Evolutionary conservation across 2,888 invertebrate genomes (phyloP).

Genomic region (Frankliniella fusca): DNA sequence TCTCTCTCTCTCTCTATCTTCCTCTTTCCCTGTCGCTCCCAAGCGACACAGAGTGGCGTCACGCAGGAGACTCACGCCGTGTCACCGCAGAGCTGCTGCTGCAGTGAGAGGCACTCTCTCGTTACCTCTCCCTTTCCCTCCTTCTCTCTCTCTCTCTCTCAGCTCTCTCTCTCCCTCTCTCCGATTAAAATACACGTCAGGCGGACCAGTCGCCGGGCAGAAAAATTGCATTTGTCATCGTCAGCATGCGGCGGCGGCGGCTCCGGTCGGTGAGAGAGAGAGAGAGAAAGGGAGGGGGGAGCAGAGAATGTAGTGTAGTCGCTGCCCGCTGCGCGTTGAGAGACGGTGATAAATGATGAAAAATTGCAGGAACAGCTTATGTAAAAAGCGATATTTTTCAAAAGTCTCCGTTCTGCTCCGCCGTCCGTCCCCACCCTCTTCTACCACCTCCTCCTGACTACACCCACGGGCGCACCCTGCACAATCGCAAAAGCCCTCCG

Average conservation of each 20-base stretch:
- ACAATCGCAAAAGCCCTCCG: too few relatives aligned
- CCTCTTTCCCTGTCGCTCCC: too few relatives aligned
- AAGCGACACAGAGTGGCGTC: too few relatives aligned
- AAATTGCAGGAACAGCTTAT: not conserved
- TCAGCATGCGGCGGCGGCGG: not conserved
- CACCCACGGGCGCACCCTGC: not conserved
- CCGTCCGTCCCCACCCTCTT: not conserved
- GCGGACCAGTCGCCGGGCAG: not conserved
- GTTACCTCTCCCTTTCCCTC: too few relatives aligned
- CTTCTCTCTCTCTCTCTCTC: not conserved
- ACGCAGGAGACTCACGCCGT: too few relatives aligned
- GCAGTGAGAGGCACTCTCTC: too few relatives aligned
- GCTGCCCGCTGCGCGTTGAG: not conserved
- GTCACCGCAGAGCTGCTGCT: too few relatives aligned
- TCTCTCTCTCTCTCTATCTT: too few relatives aligned
- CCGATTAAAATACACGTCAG: slow-evolving; percentile 17
- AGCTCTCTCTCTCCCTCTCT: not conserved
- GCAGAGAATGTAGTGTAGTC: too few relatives aligned
- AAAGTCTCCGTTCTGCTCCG: not conserved
- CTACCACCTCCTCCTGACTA: not conserved
- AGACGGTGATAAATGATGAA: not conserved
- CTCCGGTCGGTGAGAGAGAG: not conserved
- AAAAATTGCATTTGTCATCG: slow-evolving; percentile 25
- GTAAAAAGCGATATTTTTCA: not conserved
- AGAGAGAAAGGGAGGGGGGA: not conserved